Conservation (phyloP, 1,140 invertebrate species). For the Mycetomoellerius zeteki region DNA sequence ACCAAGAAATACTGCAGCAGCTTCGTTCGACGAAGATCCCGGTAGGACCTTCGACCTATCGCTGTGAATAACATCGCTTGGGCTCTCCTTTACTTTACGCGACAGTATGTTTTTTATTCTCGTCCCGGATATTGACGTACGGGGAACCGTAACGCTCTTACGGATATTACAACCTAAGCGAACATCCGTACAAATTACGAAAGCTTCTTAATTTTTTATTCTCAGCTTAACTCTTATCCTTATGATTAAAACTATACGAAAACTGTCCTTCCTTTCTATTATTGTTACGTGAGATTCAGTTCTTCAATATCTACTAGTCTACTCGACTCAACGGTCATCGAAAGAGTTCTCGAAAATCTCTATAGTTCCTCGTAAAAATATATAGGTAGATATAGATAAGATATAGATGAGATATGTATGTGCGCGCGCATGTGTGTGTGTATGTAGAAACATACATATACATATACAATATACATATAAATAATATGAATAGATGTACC, state of each 20-base stretch:
- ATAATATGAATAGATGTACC: background rate
- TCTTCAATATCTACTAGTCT: background rate
- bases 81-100: constrained; percentile 23
- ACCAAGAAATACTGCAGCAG: constrained; percentile 12
- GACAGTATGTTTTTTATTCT: constrained; percentile 25
- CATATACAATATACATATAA: background rate
- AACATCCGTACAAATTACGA: background rate
- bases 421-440: background rate
- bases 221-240: background rate
- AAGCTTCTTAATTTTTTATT: constrained; percentile 65
- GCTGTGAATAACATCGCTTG: constrained; percentile 48
- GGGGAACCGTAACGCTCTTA: background rate
- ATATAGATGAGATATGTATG: too few species aligned
- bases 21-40: constrained; percentile 47
- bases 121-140: background rate
- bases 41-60: constrained; percentile 50
- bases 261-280: constrained; percentile 36
- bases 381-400: background rate
- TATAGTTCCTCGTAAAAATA: background rate
- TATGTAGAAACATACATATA: background rate
- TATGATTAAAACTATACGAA: background rate
- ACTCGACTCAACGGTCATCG: background rate
- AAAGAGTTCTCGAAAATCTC: background rate
- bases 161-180: background rate
- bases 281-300: background rate